Evolutionary conservation across 2,113 vertebrate genomes (phyloP).

Genomic region (Petromus typicus): DNA sequence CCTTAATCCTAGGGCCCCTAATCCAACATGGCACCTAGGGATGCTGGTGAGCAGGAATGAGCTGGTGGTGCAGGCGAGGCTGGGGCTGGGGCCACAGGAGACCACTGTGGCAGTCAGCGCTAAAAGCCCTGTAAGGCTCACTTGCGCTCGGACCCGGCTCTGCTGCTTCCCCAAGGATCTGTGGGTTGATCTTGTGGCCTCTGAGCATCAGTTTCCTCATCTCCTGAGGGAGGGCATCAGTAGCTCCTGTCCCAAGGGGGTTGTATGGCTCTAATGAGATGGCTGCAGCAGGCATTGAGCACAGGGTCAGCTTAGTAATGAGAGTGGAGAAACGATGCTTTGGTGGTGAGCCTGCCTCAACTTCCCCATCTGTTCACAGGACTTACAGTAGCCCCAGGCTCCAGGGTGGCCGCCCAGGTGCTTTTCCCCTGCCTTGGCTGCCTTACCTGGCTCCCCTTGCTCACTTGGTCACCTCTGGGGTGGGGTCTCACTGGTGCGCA

Average conservation of each 20-base stretch:
- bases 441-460: background rate
- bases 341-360: background rate
- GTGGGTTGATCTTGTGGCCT: background rate
- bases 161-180: accelerated
- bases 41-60: background rate
- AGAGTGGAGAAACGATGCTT: background rate
- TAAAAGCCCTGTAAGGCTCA: background rate
- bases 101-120: accelerated
- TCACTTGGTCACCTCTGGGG: background rate
- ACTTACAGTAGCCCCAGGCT: background rate
- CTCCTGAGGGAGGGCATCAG: accelerated
- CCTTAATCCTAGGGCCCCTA: background rate
- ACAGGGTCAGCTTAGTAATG: accelerated
- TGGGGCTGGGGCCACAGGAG: accelerated
- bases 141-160: background rate
- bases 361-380: background rate
- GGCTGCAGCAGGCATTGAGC: background rate
- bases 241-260: background rate
- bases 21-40: background rate
- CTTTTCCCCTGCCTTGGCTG: background rate
- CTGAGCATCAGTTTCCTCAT: background rate
- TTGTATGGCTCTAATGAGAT: background rate
- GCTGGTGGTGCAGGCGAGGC: background rate
- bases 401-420: background rate
- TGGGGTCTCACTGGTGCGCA: background rate